Evolutionary conservation across 2,797 vertebrate species (phyloP).

Genomic region (Notamacropus eugenii): DNA sequence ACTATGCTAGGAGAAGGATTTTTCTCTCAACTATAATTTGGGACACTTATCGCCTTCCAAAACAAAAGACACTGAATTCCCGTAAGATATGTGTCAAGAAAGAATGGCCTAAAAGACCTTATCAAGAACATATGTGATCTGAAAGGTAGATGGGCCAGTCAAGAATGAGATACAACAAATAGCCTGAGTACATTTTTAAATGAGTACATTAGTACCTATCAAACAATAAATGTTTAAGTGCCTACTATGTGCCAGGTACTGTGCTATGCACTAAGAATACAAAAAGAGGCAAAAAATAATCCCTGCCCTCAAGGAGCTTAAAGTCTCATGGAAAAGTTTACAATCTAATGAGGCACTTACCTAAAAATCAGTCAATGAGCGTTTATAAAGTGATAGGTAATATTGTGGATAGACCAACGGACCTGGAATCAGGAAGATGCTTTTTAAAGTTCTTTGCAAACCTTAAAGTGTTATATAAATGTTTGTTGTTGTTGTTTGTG

Average conservation of each 20-base stretch:
- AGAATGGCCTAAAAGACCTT: neutral
- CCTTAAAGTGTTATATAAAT: neutral
- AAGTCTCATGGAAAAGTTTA: too few relatives aligned
- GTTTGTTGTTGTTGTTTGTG: neutral
- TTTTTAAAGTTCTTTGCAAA: neutral
- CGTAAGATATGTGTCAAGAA: neutral
- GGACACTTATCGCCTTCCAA: neutral
- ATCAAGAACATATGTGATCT: neutral
- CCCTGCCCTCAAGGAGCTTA: too few relatives aligned
- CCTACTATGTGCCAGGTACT: neutral
- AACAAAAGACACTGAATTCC: neutral
- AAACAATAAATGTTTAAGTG: neutral
- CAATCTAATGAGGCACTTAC: too few relatives aligned
- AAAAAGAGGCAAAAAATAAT: too few relatives aligned
- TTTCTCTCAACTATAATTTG: neutral
- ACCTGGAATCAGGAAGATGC: neutral
- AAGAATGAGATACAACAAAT: neutral
- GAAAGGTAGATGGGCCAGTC: neutral
- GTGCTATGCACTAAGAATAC: too few relatives aligned
- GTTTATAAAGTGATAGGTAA: neutral
- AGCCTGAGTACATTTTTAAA: neutral
- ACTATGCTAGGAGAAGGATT: neutral
- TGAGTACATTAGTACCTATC: neutral
- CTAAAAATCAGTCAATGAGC: neutral
- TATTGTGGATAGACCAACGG: neutral